Evolutionary conservation across 2,888 invertebrate species (phyloP).

Genomic region (Theretra japonica): DNA sequence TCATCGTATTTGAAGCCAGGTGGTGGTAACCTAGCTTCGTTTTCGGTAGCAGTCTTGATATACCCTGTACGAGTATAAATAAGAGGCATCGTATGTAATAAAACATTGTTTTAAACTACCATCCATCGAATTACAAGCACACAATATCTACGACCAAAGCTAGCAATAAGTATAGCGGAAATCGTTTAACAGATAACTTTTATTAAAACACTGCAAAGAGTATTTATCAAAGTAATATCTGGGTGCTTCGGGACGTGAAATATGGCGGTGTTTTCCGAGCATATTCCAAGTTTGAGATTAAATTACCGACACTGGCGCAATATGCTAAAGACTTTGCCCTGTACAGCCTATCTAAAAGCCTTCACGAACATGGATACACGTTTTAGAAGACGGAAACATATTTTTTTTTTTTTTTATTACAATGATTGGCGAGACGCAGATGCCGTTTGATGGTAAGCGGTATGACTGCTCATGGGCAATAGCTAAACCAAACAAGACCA

Average conservation of each 20-base stretch:
- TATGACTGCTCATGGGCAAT: too few relatives aligned
- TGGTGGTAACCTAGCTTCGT: too few relatives aligned
- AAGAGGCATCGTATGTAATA: too few relatives aligned
- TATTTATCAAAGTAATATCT: neutral
- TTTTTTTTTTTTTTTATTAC: neutral
- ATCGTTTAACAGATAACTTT: neutral
- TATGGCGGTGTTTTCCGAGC: conserved; percentile 10
- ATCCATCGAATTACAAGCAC: neutral
- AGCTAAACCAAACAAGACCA: too few relatives aligned
- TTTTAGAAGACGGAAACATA: neutral
- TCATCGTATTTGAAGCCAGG: too few relatives aligned
- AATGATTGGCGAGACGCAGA: too few relatives aligned
- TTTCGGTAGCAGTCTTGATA: too few relatives aligned
- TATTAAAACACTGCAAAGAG: neutral
- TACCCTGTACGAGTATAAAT: too few relatives aligned
- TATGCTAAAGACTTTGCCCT: conserved; percentile 10
- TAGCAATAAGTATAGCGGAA: neutral
- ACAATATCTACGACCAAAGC: neutral
- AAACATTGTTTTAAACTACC: too few relatives aligned
- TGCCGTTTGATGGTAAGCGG: too few relatives aligned
- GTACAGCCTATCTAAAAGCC: conserved; percentile 10
- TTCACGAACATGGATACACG: neutral
- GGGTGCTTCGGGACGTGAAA: neutral
- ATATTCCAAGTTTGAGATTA: conserved; percentile 19
- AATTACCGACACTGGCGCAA: conserved; percentile 24